phyloP scores from a whole-genome alignment of 2,888 invertebrate genomes.

The Caenorhabditis uteleia region DNA sequence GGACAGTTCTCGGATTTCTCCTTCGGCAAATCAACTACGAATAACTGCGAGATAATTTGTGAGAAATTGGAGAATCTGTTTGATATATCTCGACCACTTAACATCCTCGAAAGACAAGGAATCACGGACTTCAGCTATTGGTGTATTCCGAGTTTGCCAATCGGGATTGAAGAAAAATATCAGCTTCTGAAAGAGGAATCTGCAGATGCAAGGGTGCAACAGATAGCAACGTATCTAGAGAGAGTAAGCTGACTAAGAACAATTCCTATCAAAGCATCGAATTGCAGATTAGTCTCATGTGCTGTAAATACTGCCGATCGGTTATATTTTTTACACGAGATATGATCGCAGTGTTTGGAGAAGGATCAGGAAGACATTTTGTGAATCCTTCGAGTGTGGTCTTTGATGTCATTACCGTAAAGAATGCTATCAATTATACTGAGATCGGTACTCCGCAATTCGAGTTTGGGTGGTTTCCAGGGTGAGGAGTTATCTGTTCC shows the following conservation, averaged over 20 bases:
- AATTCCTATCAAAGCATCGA: not conserved
- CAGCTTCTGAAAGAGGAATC: not conserved
- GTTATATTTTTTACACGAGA: not conserved
- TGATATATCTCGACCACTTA: no score
- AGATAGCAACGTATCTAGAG: not conserved
- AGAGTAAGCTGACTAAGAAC: not conserved
- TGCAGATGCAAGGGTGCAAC: not conserved
- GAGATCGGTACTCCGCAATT: not conserved
- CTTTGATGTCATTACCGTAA: constrained; percentile 13
- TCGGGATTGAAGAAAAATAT: no score
- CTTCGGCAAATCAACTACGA: no score
- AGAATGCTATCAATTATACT: not conserved
- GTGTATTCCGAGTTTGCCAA: no score
- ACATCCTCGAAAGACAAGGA: no score
- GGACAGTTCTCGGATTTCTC: no score
- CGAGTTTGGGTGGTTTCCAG: constrained; percentile 32
- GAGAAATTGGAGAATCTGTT: no score
- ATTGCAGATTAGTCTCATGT: not conserved
- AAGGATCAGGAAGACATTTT: not conserved
- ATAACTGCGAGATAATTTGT: no score
- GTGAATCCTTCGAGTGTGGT: constrained; percentile 18
- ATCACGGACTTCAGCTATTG: no score
- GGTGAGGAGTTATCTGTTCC: constrained; percentile 1
- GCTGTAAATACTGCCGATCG: not conserved
- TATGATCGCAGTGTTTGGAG: not conserved